Conservation (phyloP, 2,113 vertebrate species). For the Centropristis striata region DNA sequence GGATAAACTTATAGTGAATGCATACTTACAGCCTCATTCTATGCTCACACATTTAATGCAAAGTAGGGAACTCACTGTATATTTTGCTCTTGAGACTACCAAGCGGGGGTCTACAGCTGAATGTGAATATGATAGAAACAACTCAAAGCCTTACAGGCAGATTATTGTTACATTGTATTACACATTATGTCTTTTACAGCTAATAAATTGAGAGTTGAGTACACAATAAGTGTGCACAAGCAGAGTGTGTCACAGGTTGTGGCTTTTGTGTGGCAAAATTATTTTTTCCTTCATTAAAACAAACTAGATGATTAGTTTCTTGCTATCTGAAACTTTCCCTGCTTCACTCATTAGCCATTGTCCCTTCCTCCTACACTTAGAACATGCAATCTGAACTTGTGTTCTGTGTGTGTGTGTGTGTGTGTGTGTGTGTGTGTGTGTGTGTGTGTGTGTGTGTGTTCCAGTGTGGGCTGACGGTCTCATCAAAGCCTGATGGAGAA, state of each 20-base stretch:
- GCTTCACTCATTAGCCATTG: constrained; percentile 49
- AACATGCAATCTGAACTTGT: constrained; percentile 53
- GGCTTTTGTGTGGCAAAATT: constrained; percentile 39
- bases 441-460: constrained; percentile 28
- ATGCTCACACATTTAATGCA: constrained; percentile 63
- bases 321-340: constrained; percentile 50
- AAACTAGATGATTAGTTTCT: constrained; percentile 39
- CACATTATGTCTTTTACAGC: background rate
- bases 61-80: constrained; percentile 56
- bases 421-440: constrained; percentile 21
- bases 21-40: constrained; percentile 40
- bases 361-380: constrained; percentile 37
- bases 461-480: constrained; percentile 62
- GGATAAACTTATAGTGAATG: constrained; percentile 67
- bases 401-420: constrained; percentile 32
- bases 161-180: constrained; percentile 13
- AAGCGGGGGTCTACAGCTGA: background rate
- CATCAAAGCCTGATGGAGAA: constrained; percentile 60
- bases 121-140: constrained; percentile 13
- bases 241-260: background rate
- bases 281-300: constrained; percentile 50
- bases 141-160: constrained; percentile 13
- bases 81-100: constrained; percentile 40
- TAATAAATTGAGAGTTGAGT: constrained; percentile 21
- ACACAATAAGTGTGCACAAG: constrained; percentile 17